These are phyloP conservation scores for Lagopus leucura DNA, from an alignment of 2,113 vertebrate genomes.

Conservation along the genomic window DNA sequence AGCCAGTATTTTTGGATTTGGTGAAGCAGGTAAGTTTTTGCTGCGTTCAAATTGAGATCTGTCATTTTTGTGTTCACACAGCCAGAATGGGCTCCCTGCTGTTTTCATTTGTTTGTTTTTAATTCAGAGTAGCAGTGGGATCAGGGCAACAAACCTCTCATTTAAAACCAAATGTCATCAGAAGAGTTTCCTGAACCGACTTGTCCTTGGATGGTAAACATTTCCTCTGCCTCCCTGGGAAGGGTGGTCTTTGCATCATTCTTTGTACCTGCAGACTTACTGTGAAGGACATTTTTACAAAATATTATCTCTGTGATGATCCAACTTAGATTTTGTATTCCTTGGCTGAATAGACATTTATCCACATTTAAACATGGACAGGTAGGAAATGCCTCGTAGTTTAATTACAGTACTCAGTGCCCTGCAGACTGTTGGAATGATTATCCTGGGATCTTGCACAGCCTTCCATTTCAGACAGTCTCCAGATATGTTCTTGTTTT, in stretches of 20 bases:
- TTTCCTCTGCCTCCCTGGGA: background rate
- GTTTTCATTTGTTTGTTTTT: background rate
- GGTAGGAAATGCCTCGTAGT: fast-evolving
- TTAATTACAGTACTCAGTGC: background rate
- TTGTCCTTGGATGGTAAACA: background rate
- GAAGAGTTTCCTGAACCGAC: background rate
- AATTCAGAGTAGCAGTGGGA: background rate
- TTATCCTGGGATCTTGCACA: background rate
- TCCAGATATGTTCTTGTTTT: background rate
- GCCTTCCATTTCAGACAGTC: background rate
- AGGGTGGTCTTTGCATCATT: background rate
- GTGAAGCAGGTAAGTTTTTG: background rate
- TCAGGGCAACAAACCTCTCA: background rate
- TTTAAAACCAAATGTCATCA: background rate
- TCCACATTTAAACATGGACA: background rate
- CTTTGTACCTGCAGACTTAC: background rate
- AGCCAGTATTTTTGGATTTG: background rate
- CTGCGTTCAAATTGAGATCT: background rate
- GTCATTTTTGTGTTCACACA: background rate
- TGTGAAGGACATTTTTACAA: background rate
- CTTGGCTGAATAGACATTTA: background rate
- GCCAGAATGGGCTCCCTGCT: background rate
- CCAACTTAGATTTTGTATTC: fast-evolving
- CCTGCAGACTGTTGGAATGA: background rate
- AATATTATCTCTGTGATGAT: background rate